These are phyloP conservation scores for Mimumesa dahlbomi DNA, from an alignment of 2,888 invertebrate species.

Conservation along the genomic window DNA sequence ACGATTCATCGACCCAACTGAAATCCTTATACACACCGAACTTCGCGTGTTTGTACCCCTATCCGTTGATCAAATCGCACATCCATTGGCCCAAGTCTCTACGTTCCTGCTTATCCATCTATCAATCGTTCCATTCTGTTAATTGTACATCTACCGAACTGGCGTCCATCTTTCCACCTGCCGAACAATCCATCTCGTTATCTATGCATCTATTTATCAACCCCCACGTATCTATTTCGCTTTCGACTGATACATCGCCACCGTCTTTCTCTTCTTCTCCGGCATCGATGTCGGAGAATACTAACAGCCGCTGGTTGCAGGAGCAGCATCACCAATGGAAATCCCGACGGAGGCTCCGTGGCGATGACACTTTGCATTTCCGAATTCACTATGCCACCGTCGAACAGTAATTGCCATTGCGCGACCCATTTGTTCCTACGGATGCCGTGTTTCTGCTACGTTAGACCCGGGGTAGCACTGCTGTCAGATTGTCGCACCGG, in stretches of 20 bases:
- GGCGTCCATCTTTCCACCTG: neutral
- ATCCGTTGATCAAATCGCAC: neutral
- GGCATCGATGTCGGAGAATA: neutral
- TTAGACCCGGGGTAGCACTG: conserved; percentile 1
- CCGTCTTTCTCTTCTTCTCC: conserved; percentile 6
- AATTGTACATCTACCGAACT: conserved; percentile 7
- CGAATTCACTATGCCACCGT: conserved; percentile 32
- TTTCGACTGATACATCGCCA: neutral
- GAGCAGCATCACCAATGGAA: conserved; percentile 29
- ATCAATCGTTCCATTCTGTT: conserved; percentile 11
- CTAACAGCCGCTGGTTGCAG: neutral
- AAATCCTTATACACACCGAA: neutral
- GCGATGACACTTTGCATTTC: conserved; percentile 44
- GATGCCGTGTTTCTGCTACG: conserved; percentile 14
- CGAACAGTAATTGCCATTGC: conserved; percentile 29
- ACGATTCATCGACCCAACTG: neutral
- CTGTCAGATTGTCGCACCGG: neutral
- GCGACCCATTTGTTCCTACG: conserved; percentile 43
- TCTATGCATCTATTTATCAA: neutral
- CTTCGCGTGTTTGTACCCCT: no score
- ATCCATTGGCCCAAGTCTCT: neutral
- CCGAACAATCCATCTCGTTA: conserved; percentile 3
- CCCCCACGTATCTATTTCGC: neutral
- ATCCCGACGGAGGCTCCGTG: conserved; percentile 33
- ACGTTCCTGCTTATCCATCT: conserved; percentile 3